Evolutionary conservation across 1,140 invertebrate species (phyloP), one percentile per base, ranked within the genome.

Genomic region (Drosophila serrata): DNA sequence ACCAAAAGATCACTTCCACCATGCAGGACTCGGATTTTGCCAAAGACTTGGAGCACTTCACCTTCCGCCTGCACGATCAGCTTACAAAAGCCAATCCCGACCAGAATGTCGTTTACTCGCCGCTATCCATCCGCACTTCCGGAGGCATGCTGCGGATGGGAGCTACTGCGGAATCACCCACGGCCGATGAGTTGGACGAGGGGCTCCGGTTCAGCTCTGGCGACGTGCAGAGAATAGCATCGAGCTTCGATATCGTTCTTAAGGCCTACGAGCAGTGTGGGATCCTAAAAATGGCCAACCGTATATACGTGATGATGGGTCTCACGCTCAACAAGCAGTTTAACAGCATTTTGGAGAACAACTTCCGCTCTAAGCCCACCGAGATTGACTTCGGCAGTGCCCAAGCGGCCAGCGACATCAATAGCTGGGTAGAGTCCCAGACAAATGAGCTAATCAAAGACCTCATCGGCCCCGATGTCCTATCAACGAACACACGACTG

Each of bases 361-460:
- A 82, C 42, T 84, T 94, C 15, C 79, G 91, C 51, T 96, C 95
- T 67, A 42, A 91, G 12, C 93, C 94, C 0, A 92, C 93, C 31
- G 87, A 93, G 7, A 79, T 96, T 0, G 85, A 95, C 91, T 96
- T 96, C 75, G 40, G 49, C 1, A 61, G 91, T 63, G 90, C 67
- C 12, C 40, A 74, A 24, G 77, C 82, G 8, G 81, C 94, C 3
- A 59, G 92, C 2, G 82, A 68, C 5, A 96, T 97, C 13, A 97
- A 97, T 84, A 31, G 57, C 5, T 97, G 96, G 96, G 95, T 97
- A 6, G 94, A 95, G 81, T 72, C 93, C 2, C 93, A 95, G 86
- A 98, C 97, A 1, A 94, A 96, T 56, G 92, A 95, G 15, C 95
- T 95, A 87, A 96, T 97, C 57, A 94, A 94, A 75, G 91, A 96